Evolutionary conservation across 2,888 invertebrate species (phyloP).

Genomic region (Diarsia mendica): DNA sequence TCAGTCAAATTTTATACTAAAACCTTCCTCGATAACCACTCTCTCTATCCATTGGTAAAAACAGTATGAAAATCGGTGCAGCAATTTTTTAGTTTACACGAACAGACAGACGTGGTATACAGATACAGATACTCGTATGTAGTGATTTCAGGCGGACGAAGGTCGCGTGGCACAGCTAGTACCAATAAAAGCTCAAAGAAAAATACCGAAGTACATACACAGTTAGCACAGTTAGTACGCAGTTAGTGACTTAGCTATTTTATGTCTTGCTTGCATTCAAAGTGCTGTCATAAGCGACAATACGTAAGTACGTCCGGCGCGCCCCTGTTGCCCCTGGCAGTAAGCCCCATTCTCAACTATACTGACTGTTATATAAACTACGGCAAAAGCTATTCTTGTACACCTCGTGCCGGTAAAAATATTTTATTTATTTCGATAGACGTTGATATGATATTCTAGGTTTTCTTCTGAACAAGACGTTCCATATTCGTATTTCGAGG

Average conservation of each 20-base stretch:
- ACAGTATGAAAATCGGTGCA: no score
- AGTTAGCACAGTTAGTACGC: no score
- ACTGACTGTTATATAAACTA: not conserved
- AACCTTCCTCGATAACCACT: no score
- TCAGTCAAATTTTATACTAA: no score
- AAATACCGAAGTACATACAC: not conserved
- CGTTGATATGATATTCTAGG: not conserved
- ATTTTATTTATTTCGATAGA: not conserved
- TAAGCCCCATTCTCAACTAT: not conserved
- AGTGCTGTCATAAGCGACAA: constrained; percentile 1
- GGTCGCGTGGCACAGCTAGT: no score
- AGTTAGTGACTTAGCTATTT: constrained; percentile 18
- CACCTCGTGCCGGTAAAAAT: not conserved
- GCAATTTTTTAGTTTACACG: no score
- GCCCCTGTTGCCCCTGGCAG: constrained; percentile 19
- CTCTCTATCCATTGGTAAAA: no score
- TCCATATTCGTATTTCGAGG: not conserved
- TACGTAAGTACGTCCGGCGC: constrained; percentile 12
- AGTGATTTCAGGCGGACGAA: no score
- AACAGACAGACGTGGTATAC: no score
- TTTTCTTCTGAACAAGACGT: not conserved
- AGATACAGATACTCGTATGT: no score
- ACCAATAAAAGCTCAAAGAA: no score
- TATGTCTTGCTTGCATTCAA: constrained; percentile 20
- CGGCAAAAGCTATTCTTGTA: constrained; percentile 6